phyloP scores from a whole-genome alignment of 2,888 invertebrate species.

The Agriopis aurantiaria region DNA sequence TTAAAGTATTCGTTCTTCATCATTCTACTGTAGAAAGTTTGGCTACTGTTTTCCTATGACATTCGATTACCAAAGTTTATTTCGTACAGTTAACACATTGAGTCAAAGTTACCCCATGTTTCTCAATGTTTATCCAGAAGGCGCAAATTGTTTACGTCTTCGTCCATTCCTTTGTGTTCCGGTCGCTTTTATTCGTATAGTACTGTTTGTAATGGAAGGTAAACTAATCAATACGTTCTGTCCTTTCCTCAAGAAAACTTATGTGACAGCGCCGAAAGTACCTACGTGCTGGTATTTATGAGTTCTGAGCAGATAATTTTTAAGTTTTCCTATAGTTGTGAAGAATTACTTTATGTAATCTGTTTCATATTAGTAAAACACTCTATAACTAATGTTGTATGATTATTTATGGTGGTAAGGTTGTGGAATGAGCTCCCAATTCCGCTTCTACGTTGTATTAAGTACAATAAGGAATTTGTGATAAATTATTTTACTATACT shows the following conservation, averaged over 20 bases:
- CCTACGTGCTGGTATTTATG: no score
- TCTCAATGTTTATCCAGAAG: conserved; percentile 24
- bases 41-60: neutral
- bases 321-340: no score
- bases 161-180: conserved; percentile 27
- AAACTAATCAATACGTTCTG: conserved; percentile 26
- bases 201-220: conserved; percentile 11
- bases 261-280: neutral
- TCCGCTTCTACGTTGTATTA: no score
- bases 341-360: no score
- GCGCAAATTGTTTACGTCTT: conserved; percentile 36
- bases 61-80: conserved; percentile 9
- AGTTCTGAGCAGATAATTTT: no score
- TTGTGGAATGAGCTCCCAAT: no score
- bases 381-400: no score
- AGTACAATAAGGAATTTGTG: no score
- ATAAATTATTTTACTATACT: no score
- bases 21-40: neutral
- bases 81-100: conserved; percentile 31
- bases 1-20: neutral
- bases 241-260: neutral
- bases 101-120: conserved; percentile 27
- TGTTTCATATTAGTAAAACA: no score
- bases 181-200: conserved; percentile 17
- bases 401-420: no score